Evolutionary conservation across 1,140 invertebrate genomes (phyloP).

Genomic region (Zophobas atratus): DNA sequence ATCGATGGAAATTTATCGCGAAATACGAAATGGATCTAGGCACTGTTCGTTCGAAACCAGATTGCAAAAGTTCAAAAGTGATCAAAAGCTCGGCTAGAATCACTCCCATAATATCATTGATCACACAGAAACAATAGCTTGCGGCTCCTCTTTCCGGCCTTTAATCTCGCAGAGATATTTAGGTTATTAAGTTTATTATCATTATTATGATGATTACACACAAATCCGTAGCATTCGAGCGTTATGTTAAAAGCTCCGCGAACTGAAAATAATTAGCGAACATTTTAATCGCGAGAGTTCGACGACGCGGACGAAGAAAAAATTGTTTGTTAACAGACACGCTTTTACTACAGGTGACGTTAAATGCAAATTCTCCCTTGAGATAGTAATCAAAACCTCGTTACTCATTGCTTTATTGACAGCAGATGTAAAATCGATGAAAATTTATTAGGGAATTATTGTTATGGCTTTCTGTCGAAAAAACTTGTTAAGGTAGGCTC

Average conservation of each 20-base stretch:
- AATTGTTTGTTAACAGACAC: neutral
- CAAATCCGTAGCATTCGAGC: neutral
- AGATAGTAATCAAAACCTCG: neutral
- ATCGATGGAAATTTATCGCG: slow-evolving; percentile 29
- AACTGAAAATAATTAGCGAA: too few relatives aligned
- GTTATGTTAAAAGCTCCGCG: too few relatives aligned
- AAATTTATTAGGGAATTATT: slow-evolving; percentile 15
- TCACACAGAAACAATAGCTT: slow-evolving; percentile 16
- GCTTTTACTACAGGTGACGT: neutral
- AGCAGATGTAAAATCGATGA: slow-evolving; percentile 5
- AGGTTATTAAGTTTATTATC: neutral
- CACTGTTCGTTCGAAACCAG: slow-evolving; percentile 1
- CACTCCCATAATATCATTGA: slow-evolving; percentile 29
- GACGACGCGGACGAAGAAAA: too few relatives aligned
- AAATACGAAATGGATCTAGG: slow-evolving; percentile 6
- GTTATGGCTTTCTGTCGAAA: neutral
- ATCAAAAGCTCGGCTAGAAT: slow-evolving; percentile 30
- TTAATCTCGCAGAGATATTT: slow-evolving; percentile 16
- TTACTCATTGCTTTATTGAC: slow-evolving; percentile 17
- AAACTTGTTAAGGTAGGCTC: slow-evolving; percentile 2
- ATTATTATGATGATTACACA: slow-evolving; percentile 13
- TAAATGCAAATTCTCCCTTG: slow-evolving; percentile 10
- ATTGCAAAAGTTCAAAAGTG: slow-evolving; percentile 36
- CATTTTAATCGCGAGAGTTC: too few relatives aligned
- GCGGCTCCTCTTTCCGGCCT: slow-evolving; percentile 18